These are phyloP conservation scores for Zosterops pallidus DNA, from an alignment of 2,113 vertebrate genomes.

Conservation along the genomic window DNA sequence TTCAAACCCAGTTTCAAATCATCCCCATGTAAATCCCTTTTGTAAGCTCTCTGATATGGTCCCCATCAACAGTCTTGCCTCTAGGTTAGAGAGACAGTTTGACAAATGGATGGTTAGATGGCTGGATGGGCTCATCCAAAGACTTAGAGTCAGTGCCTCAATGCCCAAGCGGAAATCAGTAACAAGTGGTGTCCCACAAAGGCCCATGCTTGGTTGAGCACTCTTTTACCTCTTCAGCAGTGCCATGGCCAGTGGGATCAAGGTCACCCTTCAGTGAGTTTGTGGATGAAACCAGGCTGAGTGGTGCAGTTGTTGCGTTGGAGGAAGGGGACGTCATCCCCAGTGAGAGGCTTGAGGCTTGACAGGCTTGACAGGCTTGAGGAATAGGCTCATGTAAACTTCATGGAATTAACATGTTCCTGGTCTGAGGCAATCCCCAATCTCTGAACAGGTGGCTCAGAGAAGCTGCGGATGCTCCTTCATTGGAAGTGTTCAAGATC, in stretches of 20 bases:
- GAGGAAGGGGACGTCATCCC: not conserved
- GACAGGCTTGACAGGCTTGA: not conserved
- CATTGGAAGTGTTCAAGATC: not conserved
- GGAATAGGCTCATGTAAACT: too few relatives aligned
- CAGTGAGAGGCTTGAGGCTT: not conserved
- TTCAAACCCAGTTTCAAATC: not conserved
- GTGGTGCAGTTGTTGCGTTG: not conserved
- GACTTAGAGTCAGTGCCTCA: not conserved
- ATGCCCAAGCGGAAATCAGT: not conserved
- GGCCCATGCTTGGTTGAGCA: not conserved
- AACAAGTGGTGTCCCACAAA: not conserved
- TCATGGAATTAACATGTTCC: not conserved
- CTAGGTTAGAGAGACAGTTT: not conserved
- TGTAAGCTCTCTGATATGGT: not conserved
- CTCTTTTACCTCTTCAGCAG: not conserved
- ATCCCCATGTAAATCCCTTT: not conserved
- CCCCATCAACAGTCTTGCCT: too few relatives aligned
- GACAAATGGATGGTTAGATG: not conserved
- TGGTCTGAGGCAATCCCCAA: rapidly evolving
- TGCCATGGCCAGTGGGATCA: not conserved
- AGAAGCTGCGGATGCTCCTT: not conserved
- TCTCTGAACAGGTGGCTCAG: not conserved
- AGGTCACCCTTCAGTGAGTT: not conserved
- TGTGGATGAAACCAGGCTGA: not conserved
- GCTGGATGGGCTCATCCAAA: not conserved